Conservation (phyloP, 2,888 invertebrate genomes). For the Pyrocoelia pectoralis region DNA sequence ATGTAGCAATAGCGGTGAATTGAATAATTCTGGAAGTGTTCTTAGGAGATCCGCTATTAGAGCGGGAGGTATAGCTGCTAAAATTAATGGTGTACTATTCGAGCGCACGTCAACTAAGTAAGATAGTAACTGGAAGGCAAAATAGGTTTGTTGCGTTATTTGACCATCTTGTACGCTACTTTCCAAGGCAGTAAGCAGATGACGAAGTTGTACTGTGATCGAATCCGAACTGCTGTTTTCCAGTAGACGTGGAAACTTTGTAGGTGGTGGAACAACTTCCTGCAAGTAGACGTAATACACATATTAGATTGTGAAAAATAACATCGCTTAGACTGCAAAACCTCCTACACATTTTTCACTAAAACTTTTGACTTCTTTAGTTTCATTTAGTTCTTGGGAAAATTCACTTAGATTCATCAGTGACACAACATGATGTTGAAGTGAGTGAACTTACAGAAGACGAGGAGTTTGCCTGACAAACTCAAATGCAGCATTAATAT, state of each 20-base stretch:
- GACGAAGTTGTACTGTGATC: slow-evolving; percentile 66
- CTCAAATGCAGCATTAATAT: too few species aligned
- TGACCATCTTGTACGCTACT: slow-evolving; percentile 69
- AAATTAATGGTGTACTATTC: slow-evolving; percentile 61
- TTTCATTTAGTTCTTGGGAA: too few species aligned
- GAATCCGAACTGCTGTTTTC: slow-evolving; percentile 36
- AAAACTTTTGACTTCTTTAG: too few species aligned
- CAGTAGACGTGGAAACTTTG: slow-evolving; percentile 50
- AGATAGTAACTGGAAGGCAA: slow-evolving; percentile 80
- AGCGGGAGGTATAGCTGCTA: slow-evolving; percentile 78
- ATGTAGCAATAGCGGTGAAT: slow-evolving; percentile 75
- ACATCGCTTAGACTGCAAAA: too few species aligned
- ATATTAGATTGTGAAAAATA: too few species aligned
- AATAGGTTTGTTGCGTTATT: slow-evolving; percentile 83
- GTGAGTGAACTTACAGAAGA: too few species aligned
- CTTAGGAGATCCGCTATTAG: slow-evolving; percentile 83
- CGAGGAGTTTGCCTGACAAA: too few species aligned
- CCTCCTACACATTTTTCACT: too few species aligned
- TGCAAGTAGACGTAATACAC: slow-evolving; percentile 35
- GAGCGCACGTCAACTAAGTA: slow-evolving; percentile 80
- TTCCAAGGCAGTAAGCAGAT: slow-evolving; percentile 76
- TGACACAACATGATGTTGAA: too few species aligned
- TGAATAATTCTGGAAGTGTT: slow-evolving; percentile 78
- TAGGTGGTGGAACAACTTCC: slow-evolving; percentile 51
- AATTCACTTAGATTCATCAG: too few species aligned